Evolutionary conservation across 2,888 invertebrate species (phyloP).

Genomic region (Hirudinaria manillensis): DNA sequence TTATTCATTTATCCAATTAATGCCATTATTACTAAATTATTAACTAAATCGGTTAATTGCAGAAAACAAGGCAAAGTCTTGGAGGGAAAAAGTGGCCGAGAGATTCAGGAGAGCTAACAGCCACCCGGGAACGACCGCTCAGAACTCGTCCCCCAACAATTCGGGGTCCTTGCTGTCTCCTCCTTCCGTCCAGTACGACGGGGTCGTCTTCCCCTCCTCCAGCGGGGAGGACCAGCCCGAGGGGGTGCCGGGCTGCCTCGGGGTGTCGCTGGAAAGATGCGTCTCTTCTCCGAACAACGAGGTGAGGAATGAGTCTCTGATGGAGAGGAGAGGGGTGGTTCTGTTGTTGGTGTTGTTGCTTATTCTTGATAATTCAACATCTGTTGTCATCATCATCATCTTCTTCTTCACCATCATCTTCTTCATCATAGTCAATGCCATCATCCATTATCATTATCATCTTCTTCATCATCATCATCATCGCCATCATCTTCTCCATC

Average conservation of each 20-base stretch:
- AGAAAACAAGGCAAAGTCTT: slow-evolving; percentile 64
- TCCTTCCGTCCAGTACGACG: background rate
- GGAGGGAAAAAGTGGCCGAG: slow-evolving; percentile 76
- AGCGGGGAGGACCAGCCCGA: too few species aligned
- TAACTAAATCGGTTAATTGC: background rate
- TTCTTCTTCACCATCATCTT: background rate
- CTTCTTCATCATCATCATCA: background rate
- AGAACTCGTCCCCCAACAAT: background rate
- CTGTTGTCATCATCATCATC: background rate
- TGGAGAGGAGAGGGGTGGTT: too few species aligned
- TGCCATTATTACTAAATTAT: too few species aligned
- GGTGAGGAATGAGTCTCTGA: slow-evolving; percentile 40
- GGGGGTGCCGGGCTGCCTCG: slow-evolving; percentile 58
- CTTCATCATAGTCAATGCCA: background rate
- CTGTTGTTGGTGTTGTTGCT: background rate
- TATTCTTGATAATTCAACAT: background rate
- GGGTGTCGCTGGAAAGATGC: slow-evolving; percentile 78
- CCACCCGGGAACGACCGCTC: slow-evolving; percentile 22
- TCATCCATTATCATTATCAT: background rate
- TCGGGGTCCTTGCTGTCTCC: background rate
- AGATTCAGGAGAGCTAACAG: slow-evolving; percentile 56
- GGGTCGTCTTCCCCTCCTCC: background rate
- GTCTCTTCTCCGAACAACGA: slow-evolving; percentile 60
- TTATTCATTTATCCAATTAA: too few species aligned
- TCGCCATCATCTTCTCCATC: background rate